Evolutionary conservation across 2,797 vertebrate genomes (phyloP), one percentile per base, ranked within the genome.

Genomic region (Pelobates cultripes): DNA sequence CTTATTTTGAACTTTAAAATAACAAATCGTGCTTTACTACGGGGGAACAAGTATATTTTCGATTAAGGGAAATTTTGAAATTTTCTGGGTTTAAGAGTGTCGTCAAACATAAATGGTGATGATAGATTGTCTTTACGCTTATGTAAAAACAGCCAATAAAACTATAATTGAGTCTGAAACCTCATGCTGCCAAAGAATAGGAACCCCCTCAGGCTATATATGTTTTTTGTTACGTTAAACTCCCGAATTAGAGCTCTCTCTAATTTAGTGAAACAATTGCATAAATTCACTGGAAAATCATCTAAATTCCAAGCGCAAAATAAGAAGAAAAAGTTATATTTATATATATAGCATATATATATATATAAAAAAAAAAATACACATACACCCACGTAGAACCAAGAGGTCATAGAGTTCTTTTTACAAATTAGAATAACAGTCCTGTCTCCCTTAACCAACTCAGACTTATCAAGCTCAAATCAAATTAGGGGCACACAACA

Each of bases 211-310:
- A 43, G 67, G 61, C 61, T 43, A n/a, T 69, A 13, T 44, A 43
- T 43, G 42, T 13, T 67, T 67, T 28, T 67, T 4, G 40, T 69
- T 43, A 44, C 41, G 41, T 69, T 42, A 43, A 17, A 69, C 40
- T 41, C 43, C 42, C 12, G 43, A 53, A 71, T 71, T 51, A 71
- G 71, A 51, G 10, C 17, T 55, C n/a, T 13, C 51, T 57, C 8
- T 73, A 55, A 55, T 57, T 73, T 42, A 41, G 71, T 42, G 17
- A 73, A 73, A 14, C 71, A 55, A 55, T 55, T 73, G 13, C 28
- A 41, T 41, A 57, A 73, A 55, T 57, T 15, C 47, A 42, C 71
- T n/a, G 28, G 47, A 73, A 73, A 70, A 70, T 73, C n/a, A 73
- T 41, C 47, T 71, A 57, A 47, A 73, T 73, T 73, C 44, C 44